Percentiles rank a stretch among this genome's conserved stretches.
Conservation (phyloP, 2,797 vertebrate genomes). For the Chrosomus eos region DNA sequence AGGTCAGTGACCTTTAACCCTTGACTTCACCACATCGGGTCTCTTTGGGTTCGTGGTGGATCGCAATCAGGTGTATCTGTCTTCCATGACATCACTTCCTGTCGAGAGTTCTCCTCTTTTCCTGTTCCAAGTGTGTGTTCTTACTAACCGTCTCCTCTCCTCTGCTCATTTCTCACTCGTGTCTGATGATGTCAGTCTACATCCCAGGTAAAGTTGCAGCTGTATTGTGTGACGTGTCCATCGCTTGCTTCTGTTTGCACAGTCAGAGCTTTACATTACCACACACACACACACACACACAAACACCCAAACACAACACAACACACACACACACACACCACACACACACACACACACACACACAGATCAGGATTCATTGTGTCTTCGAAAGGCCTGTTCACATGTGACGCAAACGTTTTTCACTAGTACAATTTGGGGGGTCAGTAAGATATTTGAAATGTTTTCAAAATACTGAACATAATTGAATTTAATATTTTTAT, state of each 20-base stretch:
- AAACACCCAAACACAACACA: too few species aligned
- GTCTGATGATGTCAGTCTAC: conserved; percentile 75
- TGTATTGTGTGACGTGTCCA: conserved; percentile 54
- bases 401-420: neutral
- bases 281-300: conserved; percentile 17
- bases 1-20: conserved; percentile 78
- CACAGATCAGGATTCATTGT: neutral
- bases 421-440: neutral
- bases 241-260: conserved; percentile 65
- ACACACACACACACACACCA: neutral
- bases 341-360: too few species aligned
- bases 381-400: neutral
- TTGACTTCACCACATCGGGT: neutral
- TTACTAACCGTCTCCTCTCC: conserved; percentile 44
- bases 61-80: conserved; percentile 39
- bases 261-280: conserved; percentile 26
- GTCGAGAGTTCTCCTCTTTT: neutral
- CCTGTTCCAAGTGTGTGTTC: conserved; percentile 20
- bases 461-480: neutral
- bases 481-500: neutral
- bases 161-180: conserved; percentile 33
- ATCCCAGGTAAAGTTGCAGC: conserved; percentile 81
- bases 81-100: conserved; percentile 13
- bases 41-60: conserved; percentile 6
- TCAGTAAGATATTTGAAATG: too few species aligned